Conservation (phyloP, 1,140 invertebrate genomes). For the Doryteuthis pealeii region DNA sequence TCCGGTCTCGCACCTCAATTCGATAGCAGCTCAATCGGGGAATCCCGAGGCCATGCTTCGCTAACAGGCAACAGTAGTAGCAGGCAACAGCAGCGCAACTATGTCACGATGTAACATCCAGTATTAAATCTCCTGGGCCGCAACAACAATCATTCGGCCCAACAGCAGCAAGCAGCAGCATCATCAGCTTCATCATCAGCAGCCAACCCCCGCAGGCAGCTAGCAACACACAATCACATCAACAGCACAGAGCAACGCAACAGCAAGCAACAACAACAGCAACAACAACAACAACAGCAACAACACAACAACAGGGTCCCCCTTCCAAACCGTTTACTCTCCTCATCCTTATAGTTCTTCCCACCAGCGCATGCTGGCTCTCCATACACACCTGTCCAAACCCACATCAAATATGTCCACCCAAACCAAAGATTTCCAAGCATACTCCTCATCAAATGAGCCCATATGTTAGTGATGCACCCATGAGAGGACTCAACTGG, state of each 20-base stretch:
- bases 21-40: constrained; percentile 1
- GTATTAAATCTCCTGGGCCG: constrained; percentile 11
- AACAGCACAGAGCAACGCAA: too few relatives aligned
- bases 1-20: constrained; percentile 24
- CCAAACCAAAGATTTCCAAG: constrained; percentile 22
- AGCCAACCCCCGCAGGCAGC: background rate
- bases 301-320: constrained; percentile 20
- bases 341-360: constrained; percentile 17
- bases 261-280: constrained; percentile 32
- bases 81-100: background rate
- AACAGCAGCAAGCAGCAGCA: constrained; percentile 30
- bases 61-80: background rate
- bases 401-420: constrained; percentile 20
- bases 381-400: constrained; percentile 22
- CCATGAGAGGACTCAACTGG: constrained; percentile 11
- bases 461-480: constrained; percentile 23
- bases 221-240: background rate
- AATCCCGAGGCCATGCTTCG: background rate
- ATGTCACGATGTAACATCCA: constrained; percentile 10
- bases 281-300: constrained; percentile 32
- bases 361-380: constrained; percentile 25
- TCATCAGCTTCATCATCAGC: constrained; percentile 8
- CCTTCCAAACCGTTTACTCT: constrained; percentile 14
- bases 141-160: constrained; percentile 10
- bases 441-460: constrained; percentile 16